Conservation (phyloP, 2,797 vertebrate species). For the Cossypha polioptera region DNA sequence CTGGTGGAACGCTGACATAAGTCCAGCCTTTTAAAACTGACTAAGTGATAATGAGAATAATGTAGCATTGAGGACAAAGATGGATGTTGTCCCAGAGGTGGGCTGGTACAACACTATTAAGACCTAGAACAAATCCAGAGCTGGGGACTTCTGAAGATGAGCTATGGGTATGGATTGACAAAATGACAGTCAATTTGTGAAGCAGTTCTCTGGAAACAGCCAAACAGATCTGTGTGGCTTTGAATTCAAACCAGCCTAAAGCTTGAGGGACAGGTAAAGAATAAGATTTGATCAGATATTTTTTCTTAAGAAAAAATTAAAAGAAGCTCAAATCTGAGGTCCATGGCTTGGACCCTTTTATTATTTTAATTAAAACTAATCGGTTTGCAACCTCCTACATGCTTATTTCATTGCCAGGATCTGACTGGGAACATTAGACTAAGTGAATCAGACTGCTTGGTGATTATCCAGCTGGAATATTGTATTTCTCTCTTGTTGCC, state of each 20-base stretch:
- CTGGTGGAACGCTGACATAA: background rate
- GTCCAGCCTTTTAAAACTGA: background rate
- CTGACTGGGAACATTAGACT: slow-evolving; percentile 57
- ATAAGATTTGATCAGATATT: background rate
- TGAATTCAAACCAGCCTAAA: background rate
- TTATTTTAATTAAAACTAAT: slow-evolving; percentile 61
- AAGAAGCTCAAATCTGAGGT: background rate
- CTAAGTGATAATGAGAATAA: background rate
- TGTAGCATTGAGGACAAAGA: background rate
- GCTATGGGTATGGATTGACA: background rate
- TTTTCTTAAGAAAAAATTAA: background rate
- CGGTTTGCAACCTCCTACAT: slow-evolving; percentile 36
- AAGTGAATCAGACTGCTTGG: slow-evolving; percentile 61
- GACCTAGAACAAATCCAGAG: background rate
- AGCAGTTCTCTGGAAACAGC: background rate
- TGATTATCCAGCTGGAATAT: slow-evolving; percentile 57
- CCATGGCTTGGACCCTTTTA: background rate
- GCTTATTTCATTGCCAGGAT: slow-evolving; percentile 55
- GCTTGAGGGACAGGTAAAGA: background rate
- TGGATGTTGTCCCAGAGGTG: background rate
- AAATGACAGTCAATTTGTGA: background rate
- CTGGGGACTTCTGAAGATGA: background rate
- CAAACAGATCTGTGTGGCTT: background rate
- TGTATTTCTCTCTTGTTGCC: slow-evolving; percentile 28
- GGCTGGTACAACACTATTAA: background rate